A percentile compares a stretch with the other conserved stretches of the same genome.
Evolutionary conservation across 1,140 invertebrate genomes (phyloP).

Genomic region (Drosophila bocki): DNA sequence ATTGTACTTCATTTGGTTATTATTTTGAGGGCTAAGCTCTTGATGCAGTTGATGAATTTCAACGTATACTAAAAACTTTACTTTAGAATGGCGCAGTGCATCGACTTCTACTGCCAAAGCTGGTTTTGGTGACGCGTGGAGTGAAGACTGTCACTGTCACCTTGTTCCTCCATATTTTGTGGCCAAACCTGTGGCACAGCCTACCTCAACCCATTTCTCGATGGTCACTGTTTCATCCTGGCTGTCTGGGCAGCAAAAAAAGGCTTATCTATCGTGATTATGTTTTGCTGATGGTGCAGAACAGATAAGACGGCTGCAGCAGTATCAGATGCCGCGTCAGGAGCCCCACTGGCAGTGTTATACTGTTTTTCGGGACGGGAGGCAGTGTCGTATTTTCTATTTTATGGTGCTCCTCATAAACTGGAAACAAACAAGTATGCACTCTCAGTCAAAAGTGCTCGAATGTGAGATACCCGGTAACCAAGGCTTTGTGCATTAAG

Average conservation of each 20-base stretch:
- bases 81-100: too few species aligned
- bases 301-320: slow-evolving; percentile 55
- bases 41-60: neutral
- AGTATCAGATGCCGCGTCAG: slow-evolving; percentile 37
- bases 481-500: neutral
- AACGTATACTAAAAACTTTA: neutral
- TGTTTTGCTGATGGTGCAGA: slow-evolving; percentile 68
- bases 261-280: slow-evolving; percentile 69
- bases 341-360: slow-evolving; percentile 33
- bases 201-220: neutral
- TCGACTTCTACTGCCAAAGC: neutral
- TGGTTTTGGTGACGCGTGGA: slow-evolving; percentile 5
- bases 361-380: slow-evolving; percentile 27
- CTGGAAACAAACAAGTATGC: neutral
- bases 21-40: neutral
- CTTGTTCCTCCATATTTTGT: slow-evolving; percentile 67
- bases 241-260: slow-evolving; percentile 37
- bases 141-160: slow-evolving; percentile 64
- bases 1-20: too few species aligned
- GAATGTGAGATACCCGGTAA: neutral
- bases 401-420: slow-evolving; percentile 26
- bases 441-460: neutral
- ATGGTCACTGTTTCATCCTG: slow-evolving; percentile 2
- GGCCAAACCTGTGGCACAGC: slow-evolving; percentile 26
- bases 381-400: slow-evolving; percentile 62